These are phyloP conservation scores for Spisula subtruncata DNA, from an alignment of 2,888 invertebrate genomes.

Conservation along the genomic window DNA sequence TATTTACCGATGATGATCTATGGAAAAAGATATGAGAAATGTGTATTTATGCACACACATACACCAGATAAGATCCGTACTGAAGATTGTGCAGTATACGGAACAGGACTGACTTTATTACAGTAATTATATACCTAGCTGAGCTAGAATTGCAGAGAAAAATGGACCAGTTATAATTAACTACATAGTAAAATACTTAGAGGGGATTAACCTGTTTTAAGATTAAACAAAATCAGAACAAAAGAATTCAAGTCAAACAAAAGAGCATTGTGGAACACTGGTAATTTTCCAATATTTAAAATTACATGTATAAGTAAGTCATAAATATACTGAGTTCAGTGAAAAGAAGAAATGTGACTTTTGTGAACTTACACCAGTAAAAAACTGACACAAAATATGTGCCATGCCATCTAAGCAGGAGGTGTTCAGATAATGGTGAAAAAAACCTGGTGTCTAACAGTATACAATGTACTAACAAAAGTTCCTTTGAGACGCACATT, in stretches of 20 bases:
- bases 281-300: not conserved
- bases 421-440: not conserved
- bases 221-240: not conserved
- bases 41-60: not conserved
- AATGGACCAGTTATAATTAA: not conserved
- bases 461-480: conserved; percentile 8
- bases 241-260: not conserved
- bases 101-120: not conserved
- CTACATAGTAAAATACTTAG: not conserved
- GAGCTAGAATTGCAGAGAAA: not conserved
- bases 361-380: not conserved
- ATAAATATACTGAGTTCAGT: not conserved
- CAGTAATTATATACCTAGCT: not conserved
- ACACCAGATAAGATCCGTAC: not conserved
- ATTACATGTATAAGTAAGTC: not conserved
- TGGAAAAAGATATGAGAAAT: not conserved
- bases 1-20: not conserved
- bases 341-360: not conserved
- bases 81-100: not conserved
- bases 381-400: conserved; percentile 4
- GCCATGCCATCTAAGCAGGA: not conserved
- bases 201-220: not conserved
- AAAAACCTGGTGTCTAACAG: not conserved
- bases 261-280: not conserved
- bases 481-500: conserved; percentile 21